These are phyloP conservation scores for Puntigrus tetrazona DNA, from an alignment of 2,113 vertebrate genomes.

Conservation along the genomic window DNA sequence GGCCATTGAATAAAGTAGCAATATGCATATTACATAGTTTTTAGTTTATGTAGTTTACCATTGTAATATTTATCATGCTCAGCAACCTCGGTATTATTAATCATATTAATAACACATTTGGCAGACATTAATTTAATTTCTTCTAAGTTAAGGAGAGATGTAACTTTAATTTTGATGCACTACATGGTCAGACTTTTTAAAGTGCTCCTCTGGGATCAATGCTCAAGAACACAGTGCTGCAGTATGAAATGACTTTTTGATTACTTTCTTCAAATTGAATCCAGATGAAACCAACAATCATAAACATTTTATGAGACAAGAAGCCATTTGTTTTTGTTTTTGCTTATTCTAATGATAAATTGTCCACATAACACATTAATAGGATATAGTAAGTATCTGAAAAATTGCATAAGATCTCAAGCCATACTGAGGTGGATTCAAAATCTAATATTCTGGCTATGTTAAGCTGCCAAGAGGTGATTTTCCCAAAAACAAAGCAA, in stretches of 20 bases:
- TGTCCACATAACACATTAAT: not conserved
- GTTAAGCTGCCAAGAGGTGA: not conserved
- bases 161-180: not conserved
- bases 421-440: not conserved
- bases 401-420: constrained; percentile 14
- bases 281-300: not conserved
- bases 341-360: constrained; percentile 12
- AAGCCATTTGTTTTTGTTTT: not conserved
- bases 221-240: not conserved
- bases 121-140: not conserved
- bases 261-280: not conserved
- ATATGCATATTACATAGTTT: too few relatives aligned
- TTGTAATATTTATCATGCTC: not conserved
- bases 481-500: constrained; percentile 9
- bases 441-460: constrained; percentile 2
- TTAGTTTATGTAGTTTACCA: too few relatives aligned
- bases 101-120: not conserved
- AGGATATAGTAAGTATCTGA: not conserved
- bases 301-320: constrained; percentile 16
- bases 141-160: not conserved
- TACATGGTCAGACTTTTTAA: not conserved
- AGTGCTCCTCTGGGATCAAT: not conserved
- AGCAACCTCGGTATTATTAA: not conserved
- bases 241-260: not conserved
- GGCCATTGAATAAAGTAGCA: too few relatives aligned